Percentiles rank a stretch among this genome's conserved stretches.
These are phyloP conservation scores for Cliona cf. orientalis DNA, from an alignment of 37 sponge, comb jelly and placozoan species.

Conservation along the genomic window DNA sequence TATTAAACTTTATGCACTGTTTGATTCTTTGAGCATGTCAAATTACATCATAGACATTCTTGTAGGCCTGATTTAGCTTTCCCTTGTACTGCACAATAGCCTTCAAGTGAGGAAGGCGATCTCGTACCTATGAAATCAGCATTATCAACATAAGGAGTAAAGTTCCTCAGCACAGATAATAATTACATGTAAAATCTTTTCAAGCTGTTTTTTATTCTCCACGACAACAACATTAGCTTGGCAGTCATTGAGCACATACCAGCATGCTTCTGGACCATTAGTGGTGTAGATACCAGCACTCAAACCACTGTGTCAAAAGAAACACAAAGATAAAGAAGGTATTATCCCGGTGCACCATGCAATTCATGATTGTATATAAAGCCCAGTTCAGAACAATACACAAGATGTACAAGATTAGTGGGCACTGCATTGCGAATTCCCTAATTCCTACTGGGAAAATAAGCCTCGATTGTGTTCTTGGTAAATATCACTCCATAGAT, in stretches of 20 bases:
- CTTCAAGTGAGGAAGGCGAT: constrained; percentile 85
- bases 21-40: not conserved
- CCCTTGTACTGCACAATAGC: constrained; percentile 96
- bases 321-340: not conserved
- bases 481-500: too few relatives aligned
- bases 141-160: too few relatives aligned
- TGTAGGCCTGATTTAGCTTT: constrained; percentile 57
- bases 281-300: constrained; percentile 84
- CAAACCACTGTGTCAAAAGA: constrained; percentile 60
- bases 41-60: constrained; percentile 74
- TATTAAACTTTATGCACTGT: too few relatives aligned
- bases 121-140: constrained; percentile 65
- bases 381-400: too few relatives aligned
- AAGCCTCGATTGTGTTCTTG: too few relatives aligned
- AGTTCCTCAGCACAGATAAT: too few relatives aligned
- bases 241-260: constrained; percentile 72
- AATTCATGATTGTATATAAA: too few relatives aligned
- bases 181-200: constrained; percentile 76
- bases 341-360: too few relatives aligned
- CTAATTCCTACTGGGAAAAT: too few relatives aligned
- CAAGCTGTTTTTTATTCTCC: constrained; percentile 78
- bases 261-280: constrained; percentile 80
- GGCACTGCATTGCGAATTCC: too few relatives aligned
- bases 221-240: constrained; percentile 73
- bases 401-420: too few relatives aligned